Base-by-base conservation (phyloP, 2,888 invertebrate genomes). In the Cyclophora albipunctata region DNA sequence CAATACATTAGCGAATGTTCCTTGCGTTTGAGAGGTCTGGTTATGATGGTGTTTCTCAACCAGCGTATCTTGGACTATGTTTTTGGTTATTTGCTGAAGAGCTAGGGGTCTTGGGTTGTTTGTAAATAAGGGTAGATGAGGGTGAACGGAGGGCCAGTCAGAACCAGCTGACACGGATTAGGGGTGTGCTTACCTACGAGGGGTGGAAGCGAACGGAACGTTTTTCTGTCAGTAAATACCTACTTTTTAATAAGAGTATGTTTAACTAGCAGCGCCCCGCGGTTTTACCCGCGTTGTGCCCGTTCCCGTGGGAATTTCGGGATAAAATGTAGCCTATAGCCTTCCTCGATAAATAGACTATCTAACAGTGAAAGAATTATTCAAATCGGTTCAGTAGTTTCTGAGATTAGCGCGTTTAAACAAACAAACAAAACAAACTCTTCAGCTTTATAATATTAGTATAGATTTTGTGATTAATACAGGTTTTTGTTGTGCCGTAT, bases 111-210 rank as follows among this genome's bases (percentile, higher is more conserved):
- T 64, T 65, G 64, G 64, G 58, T 59, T 67, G 67, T 63, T 37
- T 37, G 75, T 76, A 76, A 75, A 76, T 77, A 75, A 69, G 79
- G 79, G 81, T 75, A 73, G 73, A 70, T 64, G 60, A 55, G 62
- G 71, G 69, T 65, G 70, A 67, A 70, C 67, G 69, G 73, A 71
- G 65, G 74, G 78, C 84, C 86, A 86, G 86, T 88, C 87, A 85
- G 59, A 67, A 79, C 78, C 87, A 88, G 87, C 87, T 87, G 87
- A 88, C 87, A 80, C 66, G 84, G 81, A 84, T 85, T 84, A 84
- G 75, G 81, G 85, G 84, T 76, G 82, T 78, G 81, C 81, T 79
- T 84, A 83, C 84, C 82, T 84, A 84, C 81, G 66, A 66, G 81
- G 76, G 81, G 73, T 69, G 69, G 60, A 58, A 63, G 60, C 68